These are phyloP conservation scores for Leuciscus idus DNA, from an alignment of 2,113 vertebrate genomes.

Conservation along the genomic window DNA sequence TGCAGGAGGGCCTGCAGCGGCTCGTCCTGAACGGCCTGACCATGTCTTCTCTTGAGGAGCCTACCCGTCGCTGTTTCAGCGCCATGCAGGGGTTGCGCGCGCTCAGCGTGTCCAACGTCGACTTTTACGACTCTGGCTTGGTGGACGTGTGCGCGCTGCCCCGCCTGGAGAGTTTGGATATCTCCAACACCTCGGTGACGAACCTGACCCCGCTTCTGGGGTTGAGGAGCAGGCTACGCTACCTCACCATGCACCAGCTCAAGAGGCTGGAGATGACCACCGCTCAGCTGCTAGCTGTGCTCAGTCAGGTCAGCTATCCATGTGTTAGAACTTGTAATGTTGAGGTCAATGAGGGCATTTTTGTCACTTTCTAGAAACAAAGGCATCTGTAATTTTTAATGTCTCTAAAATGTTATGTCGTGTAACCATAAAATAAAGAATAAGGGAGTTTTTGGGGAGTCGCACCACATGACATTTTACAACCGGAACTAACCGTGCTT, in stretches of 20 bases:
- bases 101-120: constrained; percentile 92
- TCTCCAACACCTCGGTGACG: constrained; percentile 97
- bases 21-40: constrained; percentile 93
- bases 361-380: neutral
- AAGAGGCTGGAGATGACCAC: constrained; percentile 99
- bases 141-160: constrained; percentile 90
- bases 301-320: constrained; percentile 69
- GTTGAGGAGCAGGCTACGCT: constrained; percentile 89
- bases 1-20: constrained; percentile 91
- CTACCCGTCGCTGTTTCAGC: constrained; percentile 87
- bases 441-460: neutral
- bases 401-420: neutral
- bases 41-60: constrained; percentile 94
- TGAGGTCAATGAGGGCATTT: neutral
- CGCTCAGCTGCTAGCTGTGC: constrained; percentile 90
- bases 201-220: constrained; percentile 91
- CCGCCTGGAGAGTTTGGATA: constrained; percentile 93
- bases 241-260: constrained; percentile 95
- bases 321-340: too few species aligned
- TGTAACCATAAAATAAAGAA: neutral
- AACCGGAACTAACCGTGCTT: neutral
- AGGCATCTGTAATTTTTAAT: neutral
- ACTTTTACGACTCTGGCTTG: constrained; percentile 95
- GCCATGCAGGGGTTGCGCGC: constrained; percentile 87
- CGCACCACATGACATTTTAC: neutral